Evolutionary conservation across 2,888 invertebrate species (phyloP).

Genomic region (Amblyjoppa proteus): DNA sequence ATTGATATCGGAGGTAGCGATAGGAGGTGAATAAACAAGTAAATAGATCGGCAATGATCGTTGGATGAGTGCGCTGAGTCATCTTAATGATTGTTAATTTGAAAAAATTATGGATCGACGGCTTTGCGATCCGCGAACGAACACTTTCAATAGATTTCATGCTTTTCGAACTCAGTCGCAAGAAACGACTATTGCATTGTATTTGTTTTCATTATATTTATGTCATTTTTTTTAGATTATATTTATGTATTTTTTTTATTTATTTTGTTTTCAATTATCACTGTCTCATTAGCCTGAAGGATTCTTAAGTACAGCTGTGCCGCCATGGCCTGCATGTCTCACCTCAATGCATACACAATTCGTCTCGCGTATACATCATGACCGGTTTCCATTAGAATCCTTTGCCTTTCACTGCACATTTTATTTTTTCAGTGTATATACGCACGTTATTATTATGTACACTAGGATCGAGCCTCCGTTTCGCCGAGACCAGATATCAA

Average conservation of each 20-base stretch:
- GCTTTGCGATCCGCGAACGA: too few relatives aligned
- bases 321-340: conserved; percentile 13
- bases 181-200: too few relatives aligned
- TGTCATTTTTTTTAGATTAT: background rate
- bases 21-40: background rate
- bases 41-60: too few relatives aligned
- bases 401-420: conserved; percentile 55
- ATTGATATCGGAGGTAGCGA: background rate
- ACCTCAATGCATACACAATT: conserved; percentile 15
- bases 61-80: too few relatives aligned
- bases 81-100: too few relatives aligned
- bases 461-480: conserved; percentile 12
- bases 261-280: background rate
- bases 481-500: conserved; percentile 1
- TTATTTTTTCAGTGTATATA: conserved; percentile 7
- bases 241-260: background rate
- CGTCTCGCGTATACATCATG: conserved; percentile 35
- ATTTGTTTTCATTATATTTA: too few relatives aligned
- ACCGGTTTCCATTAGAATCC: conserved; percentile 55
- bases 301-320: background rate
- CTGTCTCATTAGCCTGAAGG: background rate
- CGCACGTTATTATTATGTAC: conserved; percentile 40
- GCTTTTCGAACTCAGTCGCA: background rate
- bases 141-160: too few relatives aligned
- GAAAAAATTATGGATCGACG: too few relatives aligned